Conservation (phyloP, 1,140 invertebrate species). For the Scaptodrosophila lebanonensis region DNA sequence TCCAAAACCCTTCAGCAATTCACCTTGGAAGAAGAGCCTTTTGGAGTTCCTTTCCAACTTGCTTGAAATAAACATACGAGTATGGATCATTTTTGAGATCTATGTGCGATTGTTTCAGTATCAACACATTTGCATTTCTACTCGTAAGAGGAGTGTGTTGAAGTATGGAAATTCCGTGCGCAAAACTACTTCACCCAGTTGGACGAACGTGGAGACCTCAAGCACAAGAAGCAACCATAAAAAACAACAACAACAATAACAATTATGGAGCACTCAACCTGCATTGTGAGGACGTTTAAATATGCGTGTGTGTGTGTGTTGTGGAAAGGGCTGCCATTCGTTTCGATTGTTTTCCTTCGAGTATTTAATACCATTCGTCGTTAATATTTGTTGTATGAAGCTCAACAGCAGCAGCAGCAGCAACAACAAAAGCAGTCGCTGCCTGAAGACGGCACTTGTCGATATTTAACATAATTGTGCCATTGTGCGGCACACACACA, state of each 20-base stretch:
- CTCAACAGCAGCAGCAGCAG: constrained; percentile 11
- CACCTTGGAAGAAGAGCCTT: too few species aligned
- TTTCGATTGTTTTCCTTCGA: constrained; percentile 32
- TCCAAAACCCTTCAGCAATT: too few species aligned
- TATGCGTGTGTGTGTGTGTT: constrained; percentile 27
- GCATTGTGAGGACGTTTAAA: constrained; percentile 53
- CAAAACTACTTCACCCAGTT: constrained; percentile 42
- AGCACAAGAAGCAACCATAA: too few species aligned
- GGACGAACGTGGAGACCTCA: constrained; percentile 9
- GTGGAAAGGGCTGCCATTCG: constrained; percentile 11
- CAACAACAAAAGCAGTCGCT: constrained; percentile 46
- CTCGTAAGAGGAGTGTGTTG: too few species aligned
- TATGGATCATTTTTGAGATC: too few species aligned
- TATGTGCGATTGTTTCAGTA: too few species aligned
- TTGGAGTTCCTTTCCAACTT: too few species aligned
- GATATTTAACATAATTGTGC: constrained; percentile 74
- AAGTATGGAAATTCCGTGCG: too few species aligned
- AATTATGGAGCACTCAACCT: constrained; percentile 45
- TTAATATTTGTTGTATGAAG: constrained; percentile 42
- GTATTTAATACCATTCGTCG: constrained; percentile 60
- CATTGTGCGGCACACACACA: constrained; percentile 44
- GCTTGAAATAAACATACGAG: too few species aligned
- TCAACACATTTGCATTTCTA: too few species aligned
- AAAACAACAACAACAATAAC: constrained; percentile 22
- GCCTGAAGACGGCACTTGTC: constrained; percentile 60